These are phyloP conservation scores for Ambastaia sidthimunki DNA, from an alignment of 2,797 vertebrate species.

Conservation along the genomic window DNA sequence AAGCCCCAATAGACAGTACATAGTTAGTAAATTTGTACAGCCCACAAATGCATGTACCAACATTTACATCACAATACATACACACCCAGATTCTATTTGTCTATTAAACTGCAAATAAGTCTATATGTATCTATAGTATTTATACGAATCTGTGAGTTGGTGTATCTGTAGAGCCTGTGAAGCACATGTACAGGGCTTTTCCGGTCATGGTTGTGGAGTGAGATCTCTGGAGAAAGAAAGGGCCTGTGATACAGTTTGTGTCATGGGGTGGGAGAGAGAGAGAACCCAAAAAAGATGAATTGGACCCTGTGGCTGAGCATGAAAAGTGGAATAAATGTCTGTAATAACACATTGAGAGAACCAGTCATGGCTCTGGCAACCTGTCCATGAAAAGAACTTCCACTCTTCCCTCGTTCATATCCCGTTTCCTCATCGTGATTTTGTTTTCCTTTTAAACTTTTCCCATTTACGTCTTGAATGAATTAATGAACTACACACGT, in stretches of 20 bases:
- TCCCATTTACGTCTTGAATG: conserved; percentile 36
- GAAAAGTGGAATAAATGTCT: conserved; percentile 64
- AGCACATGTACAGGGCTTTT: background rate
- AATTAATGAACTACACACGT: conserved; percentile 39
- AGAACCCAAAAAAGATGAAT: conserved; percentile 51
- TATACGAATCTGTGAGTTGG: too few relatives aligned
- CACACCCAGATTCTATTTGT: too few relatives aligned
- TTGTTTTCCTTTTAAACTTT: conserved; percentile 48
- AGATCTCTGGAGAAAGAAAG: conserved; percentile 11
- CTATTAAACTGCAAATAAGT: too few relatives aligned
- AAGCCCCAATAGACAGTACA: too few relatives aligned
- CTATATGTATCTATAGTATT: too few relatives aligned
- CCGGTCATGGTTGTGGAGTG: background rate
- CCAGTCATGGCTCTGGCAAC: conserved; percentile 59
- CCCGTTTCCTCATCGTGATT: conserved; percentile 41
- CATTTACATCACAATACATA: too few relatives aligned
- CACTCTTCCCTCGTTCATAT: conserved; percentile 2
- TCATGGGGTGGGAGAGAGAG: conserved; percentile 3
- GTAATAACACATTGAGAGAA: conserved; percentile 64
- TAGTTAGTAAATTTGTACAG: too few relatives aligned
- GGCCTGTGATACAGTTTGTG: conserved; percentile 14
- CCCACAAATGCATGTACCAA: too few relatives aligned
- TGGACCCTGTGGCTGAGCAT: conserved; percentile 50
- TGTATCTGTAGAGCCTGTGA: too few relatives aligned
- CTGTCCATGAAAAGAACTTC: conserved; percentile 55